Evolutionary conservation across 2,888 invertebrate genomes (phyloP).

Genomic region (Euplagia quadripunctaria): DNA sequence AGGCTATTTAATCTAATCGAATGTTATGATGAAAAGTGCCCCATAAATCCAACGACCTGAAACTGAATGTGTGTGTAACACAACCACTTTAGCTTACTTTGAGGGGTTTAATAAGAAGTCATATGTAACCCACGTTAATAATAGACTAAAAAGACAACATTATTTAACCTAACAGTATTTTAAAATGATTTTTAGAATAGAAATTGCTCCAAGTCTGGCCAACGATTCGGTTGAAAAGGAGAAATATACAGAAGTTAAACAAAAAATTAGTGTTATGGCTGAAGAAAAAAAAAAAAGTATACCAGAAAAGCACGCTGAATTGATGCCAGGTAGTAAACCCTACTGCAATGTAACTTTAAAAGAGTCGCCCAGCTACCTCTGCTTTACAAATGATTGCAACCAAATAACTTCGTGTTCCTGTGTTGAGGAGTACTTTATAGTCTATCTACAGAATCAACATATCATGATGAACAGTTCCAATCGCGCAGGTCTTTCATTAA

Average conservation of each 20-base stretch:
- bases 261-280: conserved; percentile 61
- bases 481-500: too few species aligned
- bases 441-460: too few species aligned
- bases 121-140: background rate
- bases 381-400: background rate
- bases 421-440: too few species aligned
- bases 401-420: background rate
- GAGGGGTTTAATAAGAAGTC: background rate
- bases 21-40: background rate
- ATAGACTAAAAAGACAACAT: background rate
- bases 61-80: too few species aligned
- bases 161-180: background rate
- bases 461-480: too few species aligned
- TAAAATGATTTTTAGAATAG: conserved; percentile 37
- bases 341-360: background rate
- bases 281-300: conserved; percentile 55
- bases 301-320: conserved; percentile 48
- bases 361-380: background rate
- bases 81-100: background rate
- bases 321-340: conserved; percentile 59
- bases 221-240: conserved; percentile 66
- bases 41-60: background rate
- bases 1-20: too few species aligned
- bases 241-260: conserved; percentile 60
- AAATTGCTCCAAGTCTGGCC: conserved; percentile 55